Evolutionary conservation across 2,113 vertebrate genomes (phyloP).

Genomic region (Strigops habroptila): DNA sequence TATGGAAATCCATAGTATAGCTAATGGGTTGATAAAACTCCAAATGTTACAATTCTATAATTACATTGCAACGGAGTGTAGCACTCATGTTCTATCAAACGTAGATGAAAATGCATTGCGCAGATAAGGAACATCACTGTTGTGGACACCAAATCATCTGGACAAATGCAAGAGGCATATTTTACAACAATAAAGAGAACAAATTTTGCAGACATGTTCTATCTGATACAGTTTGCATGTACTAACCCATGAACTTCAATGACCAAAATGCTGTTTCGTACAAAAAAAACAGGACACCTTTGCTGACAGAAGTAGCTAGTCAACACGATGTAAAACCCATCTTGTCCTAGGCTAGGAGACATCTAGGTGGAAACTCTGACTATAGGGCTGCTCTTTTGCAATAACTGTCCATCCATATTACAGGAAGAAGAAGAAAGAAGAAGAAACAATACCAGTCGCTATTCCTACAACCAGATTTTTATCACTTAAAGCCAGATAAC

Average conservation of each 20-base stretch:
- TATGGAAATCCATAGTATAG: background rate
- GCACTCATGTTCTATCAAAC: background rate
- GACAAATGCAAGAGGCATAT: background rate
- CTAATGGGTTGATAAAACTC: background rate
- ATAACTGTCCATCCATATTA: background rate
- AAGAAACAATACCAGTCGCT: background rate
- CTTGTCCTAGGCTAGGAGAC: background rate
- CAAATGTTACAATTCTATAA: background rate
- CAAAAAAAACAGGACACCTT: background rate
- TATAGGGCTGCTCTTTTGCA: background rate
- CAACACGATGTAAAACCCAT: background rate
- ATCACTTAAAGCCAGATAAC: background rate
- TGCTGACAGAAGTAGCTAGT: background rate
- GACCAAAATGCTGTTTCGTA: background rate
- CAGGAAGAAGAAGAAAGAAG: background rate
- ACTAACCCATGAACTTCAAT: background rate
- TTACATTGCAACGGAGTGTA: background rate
- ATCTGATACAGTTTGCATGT: background rate
- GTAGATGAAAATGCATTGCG: background rate
- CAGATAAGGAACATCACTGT: background rate
- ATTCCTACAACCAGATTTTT: background rate
- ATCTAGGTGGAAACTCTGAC: background rate
- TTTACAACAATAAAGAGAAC: background rate
- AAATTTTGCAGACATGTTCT: background rate
- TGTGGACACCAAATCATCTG: background rate